Evolutionary conservation across 2,797 vertebrate species (phyloP).

Genomic region (Remorina albescens): DNA sequence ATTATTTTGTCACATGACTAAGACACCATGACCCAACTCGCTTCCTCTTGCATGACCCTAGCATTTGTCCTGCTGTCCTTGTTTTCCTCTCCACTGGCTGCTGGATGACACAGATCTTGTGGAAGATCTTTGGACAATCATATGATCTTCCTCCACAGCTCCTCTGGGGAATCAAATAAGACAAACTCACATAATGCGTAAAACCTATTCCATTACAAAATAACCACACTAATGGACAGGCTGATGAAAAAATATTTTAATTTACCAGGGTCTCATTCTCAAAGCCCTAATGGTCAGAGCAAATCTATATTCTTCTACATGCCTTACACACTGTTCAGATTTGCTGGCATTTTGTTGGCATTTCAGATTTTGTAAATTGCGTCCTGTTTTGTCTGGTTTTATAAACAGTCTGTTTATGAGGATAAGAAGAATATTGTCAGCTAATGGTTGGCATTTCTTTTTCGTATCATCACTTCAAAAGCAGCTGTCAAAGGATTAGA

Average conservation of each 20-base stretch:
- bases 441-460: not conserved
- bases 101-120: slow-evolving; percentile 61
- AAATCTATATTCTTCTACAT: not conserved
- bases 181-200: slow-evolving; percentile 33
- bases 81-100: slow-evolving; percentile 36
- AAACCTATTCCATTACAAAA: slow-evolving; percentile 45
- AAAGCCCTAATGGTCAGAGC: slow-evolving; percentile 11
- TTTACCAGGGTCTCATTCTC: slow-evolving; percentile 11
- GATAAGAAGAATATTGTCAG: not conserved
- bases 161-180: slow-evolving; percentile 31
- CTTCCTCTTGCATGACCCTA: not conserved
- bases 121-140: slow-evolving; percentile 65
- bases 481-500: not conserved
- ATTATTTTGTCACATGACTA: too few species aligned
- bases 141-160: slow-evolving; percentile 64
- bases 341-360: not conserved
- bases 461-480: not conserved
- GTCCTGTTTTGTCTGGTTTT: not conserved
- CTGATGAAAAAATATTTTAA: slow-evolving; percentile 18
- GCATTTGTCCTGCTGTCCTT: not conserved
- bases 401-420: not conserved
- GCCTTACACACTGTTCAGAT: not conserved
- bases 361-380: not conserved
- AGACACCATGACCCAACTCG: too few species aligned
- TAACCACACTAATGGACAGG: slow-evolving; percentile 1